Base-by-base conservation (phyloP, 1,140 invertebrate species). In the Anastatus disparis region DNA sequence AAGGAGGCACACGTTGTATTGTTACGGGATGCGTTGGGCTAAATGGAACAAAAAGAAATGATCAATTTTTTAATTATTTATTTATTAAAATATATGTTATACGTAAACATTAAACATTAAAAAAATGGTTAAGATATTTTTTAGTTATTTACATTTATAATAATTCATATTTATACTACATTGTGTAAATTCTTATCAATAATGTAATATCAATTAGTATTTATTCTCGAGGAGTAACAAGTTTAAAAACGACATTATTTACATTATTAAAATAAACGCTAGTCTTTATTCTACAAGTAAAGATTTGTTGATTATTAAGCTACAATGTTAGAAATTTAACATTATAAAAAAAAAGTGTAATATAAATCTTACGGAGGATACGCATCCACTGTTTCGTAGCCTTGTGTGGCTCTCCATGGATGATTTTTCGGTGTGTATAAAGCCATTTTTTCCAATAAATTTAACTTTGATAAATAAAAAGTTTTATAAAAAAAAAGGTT, bases 331-430 rank as follows among this genome's bases (percentile, higher is more conserved):
- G 48, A 38, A 38, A 38, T 38, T 38, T n/a, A n/a, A n/a, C 3
- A 44, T 9, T 9, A n/a, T 12, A 44, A 44, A 58, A 31, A 13
- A 9, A 50, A 40, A 42, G 48, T n/a, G n/a, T n/a, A n/a, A n/a
- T n/a, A n/a, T n/a, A n/a, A 63, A 58, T 71, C 78, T 85, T 85
- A 92, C 90, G 93, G 82, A 62, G 91, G 89, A 48, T 87, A 89
- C 2, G 91, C 87, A 84, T 93, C 90, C 9, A 93, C 87, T 66
- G 89, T 89, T 82, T 93, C 91, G 76, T 90, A 93, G 24, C 91
- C 91, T 78, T 92, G 86, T 0, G 90, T 91, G n/a, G 92, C 90
- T 55, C 91, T 83, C 92, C 92, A 94, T 2, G 92, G 91, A 82
- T 93, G 91, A 67, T 89, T 89, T 64, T 88, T 86, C 7, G 89